Base-by-base conservation (phyloP, 2,797 vertebrate genomes). In the Enteromius radiatus region DNA sequence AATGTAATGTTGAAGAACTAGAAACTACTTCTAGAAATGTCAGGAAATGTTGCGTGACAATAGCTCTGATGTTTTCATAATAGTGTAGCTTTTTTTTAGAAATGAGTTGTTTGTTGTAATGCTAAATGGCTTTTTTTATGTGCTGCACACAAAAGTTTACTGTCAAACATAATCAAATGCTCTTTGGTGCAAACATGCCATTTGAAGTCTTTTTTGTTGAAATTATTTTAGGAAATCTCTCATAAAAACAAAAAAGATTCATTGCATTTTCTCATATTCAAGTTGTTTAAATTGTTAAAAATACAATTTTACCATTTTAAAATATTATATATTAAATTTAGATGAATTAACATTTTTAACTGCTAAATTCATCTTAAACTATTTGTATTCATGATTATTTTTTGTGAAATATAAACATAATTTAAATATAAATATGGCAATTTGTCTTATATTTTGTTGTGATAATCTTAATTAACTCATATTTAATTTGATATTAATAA, bases 41-140 rank as follows among this genome's bases (percentile, higher is more conserved):
- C n/a, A 38, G 10, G 31, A 59, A 26, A 19, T 75, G 52, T n/a
- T 0, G 11, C 7, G 1, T 77, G 56, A 33, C 41, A 15, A 9
- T 41, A 59, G 49, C 43, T 28, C 1, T 28, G 26, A 33, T 71
- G 38, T 80, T 80, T 71, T 80, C 67, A 80, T 59, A 59, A 71
- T 49, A 33, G 8, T 70, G 49, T 43, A 28, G 17, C 15, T 31
- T 45, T 63, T 1, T 70, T 63, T 26, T 43, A 61, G 59, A 77
- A n/a, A 15, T 10, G 0, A 31, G 17, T n/a, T 61, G 1, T 76
- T 45, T 63, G 23, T 63, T 17, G 49, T 33, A 74, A 38, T 56
- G 47, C 49, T 11, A 33, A 19, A 49, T 31, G 10, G 3, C 6
- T 61, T 31, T 21, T 77, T 31, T 8, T 31, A 45, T 77, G 75